Evolutionary conservation across 2,888 invertebrate species (phyloP), one percentile per base, ranked within the genome.

Genomic region (Leuctra nigra): DNA sequence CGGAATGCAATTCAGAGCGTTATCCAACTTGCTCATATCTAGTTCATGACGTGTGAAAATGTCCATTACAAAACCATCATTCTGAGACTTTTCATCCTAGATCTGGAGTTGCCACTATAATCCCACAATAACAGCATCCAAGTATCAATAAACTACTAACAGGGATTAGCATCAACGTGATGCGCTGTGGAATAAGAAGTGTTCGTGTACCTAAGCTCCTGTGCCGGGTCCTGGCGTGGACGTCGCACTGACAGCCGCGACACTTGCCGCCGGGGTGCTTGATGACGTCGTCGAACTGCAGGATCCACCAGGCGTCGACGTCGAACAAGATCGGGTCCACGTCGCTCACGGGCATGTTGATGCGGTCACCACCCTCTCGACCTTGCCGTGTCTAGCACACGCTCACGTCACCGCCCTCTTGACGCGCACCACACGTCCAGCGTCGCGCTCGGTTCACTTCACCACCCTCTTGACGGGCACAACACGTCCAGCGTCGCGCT

Each of bases 271-370:
- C 74, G 2, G 75, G 73, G 65, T 74, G 74, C 57, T 74, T 75
- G 36, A 77, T 71, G 61, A 77, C 72, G 64, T 75, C 75, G 66
- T 77, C 77, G 70, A 75, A 77, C 58, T 75, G 71, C 38, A 75
- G 68, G 55, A 77, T 77, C 77, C 77, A 77, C 55, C 69, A 71
- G 63, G 73, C 70, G 64, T 76, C 75, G 3, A 70, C 68, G 58
- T 73, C 75, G n/a, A n/a, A n/a, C 76, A 76, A 76, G 53, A 74
- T 64, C 56, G 68, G 47, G 25, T n/a, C 24, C 20, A 53, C 36
- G 46, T 48, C 59, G 13, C 36, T 44, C 44, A 50, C 56, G 14
- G 56, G 53, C 59, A 59, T 59, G 16, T 54, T 39, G 36, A 14
- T 35, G 18, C 22, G 18, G n/a, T 11, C 36, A 11, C 50, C 16